Conservation (phyloP, 2,797 vertebrate species). For the Lithobates pipiens region DNA sequence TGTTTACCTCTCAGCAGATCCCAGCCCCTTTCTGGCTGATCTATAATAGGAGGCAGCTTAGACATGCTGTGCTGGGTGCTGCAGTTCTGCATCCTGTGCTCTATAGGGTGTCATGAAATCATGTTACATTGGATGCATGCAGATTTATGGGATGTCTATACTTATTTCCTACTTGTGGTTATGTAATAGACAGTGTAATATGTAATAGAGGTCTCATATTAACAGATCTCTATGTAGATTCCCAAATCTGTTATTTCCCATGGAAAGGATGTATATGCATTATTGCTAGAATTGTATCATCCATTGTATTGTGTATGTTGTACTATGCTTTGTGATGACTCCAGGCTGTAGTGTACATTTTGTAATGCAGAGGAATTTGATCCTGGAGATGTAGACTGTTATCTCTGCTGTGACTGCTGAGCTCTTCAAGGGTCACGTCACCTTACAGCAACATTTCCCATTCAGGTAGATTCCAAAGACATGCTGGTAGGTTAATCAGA, state of each 20-base stretch:
- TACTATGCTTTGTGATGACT: not conserved
- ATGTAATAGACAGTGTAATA: too few species aligned
- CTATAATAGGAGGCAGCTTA: slow-evolving; percentile 22
- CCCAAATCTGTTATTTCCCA: too few species aligned
- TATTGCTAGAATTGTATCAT: too few species aligned
- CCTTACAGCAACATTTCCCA: not conserved
- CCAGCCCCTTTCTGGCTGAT: slow-evolving; percentile 37
- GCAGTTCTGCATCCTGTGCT: not conserved
- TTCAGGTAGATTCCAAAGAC: not conserved
- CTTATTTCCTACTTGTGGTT: not conserved
- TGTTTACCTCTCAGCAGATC: slow-evolving; percentile 34
- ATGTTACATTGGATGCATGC: not conserved
- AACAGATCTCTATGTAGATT: too few species aligned
- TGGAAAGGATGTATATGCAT: not conserved
- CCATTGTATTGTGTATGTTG: not conserved
- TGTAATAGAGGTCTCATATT: too few species aligned
- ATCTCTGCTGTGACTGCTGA: too few species aligned
- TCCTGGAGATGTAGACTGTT: not conserved
- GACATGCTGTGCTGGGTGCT: not conserved
- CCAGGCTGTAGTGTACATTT: not conserved
- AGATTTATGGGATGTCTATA: not conserved
- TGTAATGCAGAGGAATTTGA: slow-evolving; percentile 30
- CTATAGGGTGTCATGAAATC: not conserved
- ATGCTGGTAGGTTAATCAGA: too few species aligned
- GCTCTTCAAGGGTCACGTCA: not conserved